These are phyloP conservation scores for Pteronotus mesoamericanus DNA, from an alignment of 2,797 vertebrate species.

Conservation along the genomic window DNA sequence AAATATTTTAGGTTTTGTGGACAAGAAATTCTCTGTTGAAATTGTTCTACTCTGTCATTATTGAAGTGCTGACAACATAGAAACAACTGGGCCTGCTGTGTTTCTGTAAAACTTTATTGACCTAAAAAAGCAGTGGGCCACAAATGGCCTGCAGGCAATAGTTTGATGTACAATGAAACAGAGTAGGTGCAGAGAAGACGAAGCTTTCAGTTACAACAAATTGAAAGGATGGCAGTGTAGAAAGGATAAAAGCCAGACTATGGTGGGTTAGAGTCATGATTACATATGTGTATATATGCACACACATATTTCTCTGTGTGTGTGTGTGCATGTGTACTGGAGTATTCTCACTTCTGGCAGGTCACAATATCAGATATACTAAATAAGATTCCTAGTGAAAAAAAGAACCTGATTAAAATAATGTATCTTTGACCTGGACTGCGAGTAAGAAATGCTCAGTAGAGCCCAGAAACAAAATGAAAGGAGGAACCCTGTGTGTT, in stretches of 20 bases:
- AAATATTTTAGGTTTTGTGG: not conserved
- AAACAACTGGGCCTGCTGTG: not conserved
- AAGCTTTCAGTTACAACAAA: not conserved
- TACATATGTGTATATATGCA: not conserved
- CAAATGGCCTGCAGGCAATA: not conserved
- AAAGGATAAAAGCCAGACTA: not conserved
- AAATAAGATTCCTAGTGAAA: not conserved
- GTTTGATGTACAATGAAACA: not conserved
- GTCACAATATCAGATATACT: not conserved
- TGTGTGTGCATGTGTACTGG: not conserved
- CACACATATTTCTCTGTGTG: not conserved
- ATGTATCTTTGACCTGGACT: not conserved
- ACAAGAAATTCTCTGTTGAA: not conserved
- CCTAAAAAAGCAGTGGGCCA: not conserved
- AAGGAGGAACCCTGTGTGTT: not conserved
- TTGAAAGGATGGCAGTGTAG: not conserved
- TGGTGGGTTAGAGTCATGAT: not conserved
- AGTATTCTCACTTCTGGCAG: not conserved
- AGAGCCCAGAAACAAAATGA: not conserved
- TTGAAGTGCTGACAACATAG: not conserved
- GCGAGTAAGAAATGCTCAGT: not conserved
- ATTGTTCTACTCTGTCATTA: not conserved
- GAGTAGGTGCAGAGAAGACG: not conserved
- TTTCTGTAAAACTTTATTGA: not conserved
- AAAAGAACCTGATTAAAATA: not conserved